These are phyloP conservation scores for Thelaira solivaga DNA, from an alignment of 2,888 invertebrate genomes.

Conservation along the genomic window DNA sequence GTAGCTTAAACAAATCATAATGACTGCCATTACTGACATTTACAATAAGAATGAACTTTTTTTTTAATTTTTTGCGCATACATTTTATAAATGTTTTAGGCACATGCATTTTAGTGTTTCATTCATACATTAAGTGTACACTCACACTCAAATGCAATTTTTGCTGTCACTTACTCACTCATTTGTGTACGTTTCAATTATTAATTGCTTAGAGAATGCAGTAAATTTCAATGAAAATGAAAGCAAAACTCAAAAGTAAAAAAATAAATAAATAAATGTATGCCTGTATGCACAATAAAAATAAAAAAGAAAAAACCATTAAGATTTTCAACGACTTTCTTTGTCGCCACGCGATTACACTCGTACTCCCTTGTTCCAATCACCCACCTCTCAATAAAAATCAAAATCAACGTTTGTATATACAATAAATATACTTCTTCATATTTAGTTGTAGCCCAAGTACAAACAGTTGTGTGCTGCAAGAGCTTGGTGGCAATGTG, in stretches of 20 bases:
- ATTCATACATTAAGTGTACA: constrained; percentile 18
- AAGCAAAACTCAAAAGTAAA: constrained; percentile 46
- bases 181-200: constrained; percentile 57
- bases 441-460: constrained; percentile 14
- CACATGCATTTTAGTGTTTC: background rate
- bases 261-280: too few relatives aligned
- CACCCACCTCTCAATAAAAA: constrained; percentile 34
- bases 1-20: constrained; percentile 28
- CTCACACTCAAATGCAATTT: background rate
- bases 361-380: constrained; percentile 38
- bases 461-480: constrained; percentile 15
- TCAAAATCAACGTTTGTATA: background rate
- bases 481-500: constrained; percentile 10
- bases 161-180: constrained; percentile 23
- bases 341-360: constrained; percentile 59
- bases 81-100: background rate
- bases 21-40: background rate
- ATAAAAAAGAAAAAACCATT: constrained; percentile 57
- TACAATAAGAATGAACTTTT: background rate
- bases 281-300: too few relatives aligned
- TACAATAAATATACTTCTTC: constrained; percentile 2
- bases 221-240: constrained; percentile 62
- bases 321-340: constrained; percentile 60
- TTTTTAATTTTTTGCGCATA: background rate
- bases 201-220: constrained; percentile 63